These are phyloP conservation scores for Percina caprodes DNA, from an alignment of 2,113 vertebrate species.

Conservation along the genomic window DNA sequence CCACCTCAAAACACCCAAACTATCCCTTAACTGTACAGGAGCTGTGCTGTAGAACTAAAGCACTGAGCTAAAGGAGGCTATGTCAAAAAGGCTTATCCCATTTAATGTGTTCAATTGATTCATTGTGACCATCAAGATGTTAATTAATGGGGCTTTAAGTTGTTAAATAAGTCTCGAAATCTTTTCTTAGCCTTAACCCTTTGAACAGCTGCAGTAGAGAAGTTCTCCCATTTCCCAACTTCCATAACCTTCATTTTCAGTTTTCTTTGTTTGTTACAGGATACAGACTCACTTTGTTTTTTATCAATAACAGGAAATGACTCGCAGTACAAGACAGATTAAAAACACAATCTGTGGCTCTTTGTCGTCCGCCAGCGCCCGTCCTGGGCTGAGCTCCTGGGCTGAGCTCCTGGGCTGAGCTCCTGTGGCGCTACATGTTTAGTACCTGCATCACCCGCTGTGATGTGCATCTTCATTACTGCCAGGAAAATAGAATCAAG, in stretches of 20 bases:
- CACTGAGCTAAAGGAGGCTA: not conserved
- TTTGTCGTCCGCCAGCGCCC: not conserved
- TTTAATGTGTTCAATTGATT: not conserved
- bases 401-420: not conserved
- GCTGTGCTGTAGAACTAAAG: not conserved
- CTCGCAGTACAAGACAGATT: not conserved
- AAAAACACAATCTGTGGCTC: not conserved
- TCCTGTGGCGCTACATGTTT: constrained; percentile 1
- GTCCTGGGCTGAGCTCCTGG: not conserved
- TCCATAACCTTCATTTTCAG: not conserved
- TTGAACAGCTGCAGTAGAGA: not conserved
- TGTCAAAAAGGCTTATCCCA: not conserved
- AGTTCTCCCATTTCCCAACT: not conserved
- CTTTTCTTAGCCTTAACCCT: not conserved
- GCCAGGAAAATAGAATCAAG: not conserved
- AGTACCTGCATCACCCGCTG: not conserved
- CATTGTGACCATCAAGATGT: not conserved
- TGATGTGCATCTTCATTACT: constrained; percentile 20
- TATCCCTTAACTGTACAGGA: not conserved
- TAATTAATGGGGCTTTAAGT: constrained; percentile 24
- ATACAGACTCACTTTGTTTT: not conserved
- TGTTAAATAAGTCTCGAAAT: not conserved
- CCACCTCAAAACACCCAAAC: no score
- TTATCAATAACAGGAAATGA: constrained; percentile 6
- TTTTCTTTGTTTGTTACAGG: not conserved